Percentiles rank a stretch among this genome's conserved stretches.
phyloP scores from a whole-genome alignment of 2,888 invertebrate genomes.

The Acronicta leporina region DNA sequence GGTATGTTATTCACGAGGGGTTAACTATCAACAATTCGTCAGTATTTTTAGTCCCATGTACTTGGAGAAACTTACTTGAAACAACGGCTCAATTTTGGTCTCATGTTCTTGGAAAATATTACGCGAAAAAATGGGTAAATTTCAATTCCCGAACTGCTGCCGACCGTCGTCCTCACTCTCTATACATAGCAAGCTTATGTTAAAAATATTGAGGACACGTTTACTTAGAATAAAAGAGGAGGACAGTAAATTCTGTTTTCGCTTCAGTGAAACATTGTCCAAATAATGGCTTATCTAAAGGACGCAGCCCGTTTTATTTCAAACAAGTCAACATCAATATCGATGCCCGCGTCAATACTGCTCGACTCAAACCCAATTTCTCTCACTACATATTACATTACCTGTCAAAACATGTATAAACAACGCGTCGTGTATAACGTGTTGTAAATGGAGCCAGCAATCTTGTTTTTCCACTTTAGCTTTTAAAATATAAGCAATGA shows the following conservation, averaged over 20 bases:
- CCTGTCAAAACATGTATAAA: constrained; percentile 74
- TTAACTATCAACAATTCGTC: too few species aligned
- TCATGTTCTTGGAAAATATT: too few species aligned
- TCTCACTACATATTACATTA: constrained; percentile 77
- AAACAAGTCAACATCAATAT: constrained; percentile 66
- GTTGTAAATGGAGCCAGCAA: constrained; percentile 42
- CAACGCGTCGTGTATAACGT: constrained; percentile 57
- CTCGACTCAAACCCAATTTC: constrained; percentile 70
- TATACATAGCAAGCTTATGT: too few species aligned
- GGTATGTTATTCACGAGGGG: too few species aligned
- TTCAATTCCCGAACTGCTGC: too few species aligned
- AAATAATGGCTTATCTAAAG: constrained; percentile 51
- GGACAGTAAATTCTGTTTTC: constrained; percentile 15
- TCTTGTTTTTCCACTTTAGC: constrained; percentile 20
- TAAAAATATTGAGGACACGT: neutral
- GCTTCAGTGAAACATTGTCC: constrained; percentile 36
- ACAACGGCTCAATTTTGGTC: too few species aligned
- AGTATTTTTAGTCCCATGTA: too few species aligned
- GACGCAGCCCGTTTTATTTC: constrained; percentile 51
- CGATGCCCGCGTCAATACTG: constrained; percentile 57
- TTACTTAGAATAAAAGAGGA: constrained; percentile 4
- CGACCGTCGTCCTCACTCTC: too few species aligned
- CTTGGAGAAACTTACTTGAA: too few species aligned
- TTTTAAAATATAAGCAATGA: constrained; percentile 9
- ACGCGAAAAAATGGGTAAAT: too few species aligned